These are phyloP conservation scores for Notoglanidium macrostoma DNA, from an alignment of 2,797 vertebrate species.

Conservation along the genomic window DNA sequence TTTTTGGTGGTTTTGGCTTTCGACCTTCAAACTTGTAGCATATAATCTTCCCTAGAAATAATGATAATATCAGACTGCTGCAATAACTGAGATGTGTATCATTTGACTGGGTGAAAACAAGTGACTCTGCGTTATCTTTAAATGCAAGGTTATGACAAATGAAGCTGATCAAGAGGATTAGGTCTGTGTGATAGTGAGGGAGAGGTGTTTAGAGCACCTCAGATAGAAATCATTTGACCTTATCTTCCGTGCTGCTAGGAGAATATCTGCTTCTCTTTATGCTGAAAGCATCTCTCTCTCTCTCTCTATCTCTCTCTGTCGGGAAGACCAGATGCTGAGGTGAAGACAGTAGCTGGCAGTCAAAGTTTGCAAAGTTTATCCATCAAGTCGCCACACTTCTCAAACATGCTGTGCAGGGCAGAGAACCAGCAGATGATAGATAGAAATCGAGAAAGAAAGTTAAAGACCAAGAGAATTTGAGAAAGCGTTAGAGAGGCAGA, in stretches of 20 bases:
- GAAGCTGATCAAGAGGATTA: conserved; percentile 23
- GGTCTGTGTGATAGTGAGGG: conserved; percentile 13
- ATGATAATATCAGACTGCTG: not conserved
- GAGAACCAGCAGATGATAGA: conserved; percentile 12
- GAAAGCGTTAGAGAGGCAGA: not conserved
- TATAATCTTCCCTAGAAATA: not conserved
- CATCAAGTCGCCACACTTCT: conserved; percentile 41
- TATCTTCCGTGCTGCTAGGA: conserved; percentile 28
- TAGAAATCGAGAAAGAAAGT: conserved; percentile 5
- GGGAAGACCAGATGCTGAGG: conserved; percentile 18
- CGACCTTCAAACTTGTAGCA: not conserved
- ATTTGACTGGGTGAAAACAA: not conserved
- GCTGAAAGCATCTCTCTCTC: not conserved
- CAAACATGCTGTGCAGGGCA: conserved; percentile 22
- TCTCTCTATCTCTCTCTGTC: not conserved
- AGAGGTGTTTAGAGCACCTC: conserved; percentile 23
- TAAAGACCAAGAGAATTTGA: not conserved
- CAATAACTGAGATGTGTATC: not conserved
- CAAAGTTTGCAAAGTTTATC: conserved; percentile 41
- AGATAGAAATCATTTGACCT: conserved; percentile 33
- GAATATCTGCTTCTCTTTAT: conserved; percentile 27
- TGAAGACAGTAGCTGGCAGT: conserved; percentile 17
- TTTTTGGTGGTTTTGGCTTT: not conserved
- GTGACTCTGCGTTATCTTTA: conserved; percentile 5
- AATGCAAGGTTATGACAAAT: conserved; percentile 17